Evolutionary conservation across 2,797 vertebrate species (phyloP), one percentile per base, ranked within the genome.

Genomic region (Halcyon chelicuti): DNA sequence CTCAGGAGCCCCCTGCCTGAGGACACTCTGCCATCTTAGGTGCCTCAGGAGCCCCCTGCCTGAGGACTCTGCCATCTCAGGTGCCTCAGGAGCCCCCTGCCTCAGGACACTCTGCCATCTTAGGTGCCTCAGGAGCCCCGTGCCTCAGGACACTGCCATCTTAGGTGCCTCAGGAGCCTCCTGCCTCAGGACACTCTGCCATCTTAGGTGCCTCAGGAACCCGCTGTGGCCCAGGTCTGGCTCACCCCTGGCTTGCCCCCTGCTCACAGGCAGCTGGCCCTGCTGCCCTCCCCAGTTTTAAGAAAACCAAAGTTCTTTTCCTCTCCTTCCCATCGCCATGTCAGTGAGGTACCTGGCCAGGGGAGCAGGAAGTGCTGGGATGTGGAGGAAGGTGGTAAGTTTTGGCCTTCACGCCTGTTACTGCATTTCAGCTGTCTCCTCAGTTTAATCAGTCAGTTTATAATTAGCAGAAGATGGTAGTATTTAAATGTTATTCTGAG

Each of bases 321-420:
- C 19, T 5, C 17, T 23, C 1, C 18, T 5, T 13, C 22, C 23
- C 3, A 2, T 6, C 0, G 0, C 23, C 5, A 0, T 29, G 46
- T 12, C 0, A 1, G 5, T 20, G 62, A 29, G 9, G 11, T 10
- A 2, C 42, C 21, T 10, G 40, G 23, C 52, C 0, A 0, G 2
- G 5, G 22, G 20, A 67, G 52, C 23, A 8, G 51, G 29, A 57
- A 28, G 26, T 0, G 0, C 52, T 7, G 33, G 12, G 23, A 2
- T 0, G 0, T 37, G 14, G 47, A 17, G 16, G 13, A 19, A 44
- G 10, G n/a, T 0, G 1, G 23, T 21, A 51, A n/a, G 33, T 65
- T 72, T 33, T 10, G 42, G 40, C 42, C 39, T 85, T 52, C 5
- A 1, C 0, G 0, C 26, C 54, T 13, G 4, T 49, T 46, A 8